Evolutionary conservation across 2,113 vertebrate genomes (phyloP).

Genomic region (Tetraodon nigroviridis): DNA sequence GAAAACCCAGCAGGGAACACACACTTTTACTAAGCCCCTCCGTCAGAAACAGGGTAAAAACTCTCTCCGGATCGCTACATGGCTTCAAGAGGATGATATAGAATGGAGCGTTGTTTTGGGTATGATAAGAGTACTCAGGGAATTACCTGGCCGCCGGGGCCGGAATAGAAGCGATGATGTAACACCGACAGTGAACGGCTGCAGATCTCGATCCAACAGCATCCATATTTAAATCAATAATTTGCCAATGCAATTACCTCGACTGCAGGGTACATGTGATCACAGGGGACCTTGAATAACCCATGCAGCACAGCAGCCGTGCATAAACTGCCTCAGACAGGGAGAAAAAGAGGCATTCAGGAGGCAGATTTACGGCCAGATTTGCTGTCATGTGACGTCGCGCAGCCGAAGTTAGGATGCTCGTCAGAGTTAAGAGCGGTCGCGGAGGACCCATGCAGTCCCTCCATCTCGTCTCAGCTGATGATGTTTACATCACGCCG

Average conservation of each 20-base stretch:
- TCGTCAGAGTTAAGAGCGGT: background rate
- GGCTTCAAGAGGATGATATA: conserved; percentile 4
- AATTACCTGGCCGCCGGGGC: background rate
- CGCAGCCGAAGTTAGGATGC: conserved; percentile 3
- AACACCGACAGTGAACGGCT: conserved; percentile 16
- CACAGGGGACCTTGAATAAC: background rate
- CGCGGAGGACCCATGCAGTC: background rate
- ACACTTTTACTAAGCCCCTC: conserved; percentile 26
- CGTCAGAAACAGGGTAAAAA: conserved; percentile 17
- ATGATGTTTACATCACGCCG: conserved; percentile 44
- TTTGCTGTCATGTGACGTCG: conserved; percentile 12
- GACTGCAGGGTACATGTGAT: conserved; percentile 25
- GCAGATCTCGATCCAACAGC: conserved; percentile 26
- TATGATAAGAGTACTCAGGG: conserved; percentile 1
- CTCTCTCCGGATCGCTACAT: conserved; percentile 1
- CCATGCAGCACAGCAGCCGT: too few species aligned
- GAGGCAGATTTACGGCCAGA: background rate
- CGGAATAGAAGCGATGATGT: conserved; percentile 18
- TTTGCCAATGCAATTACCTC: conserved; percentile 65
- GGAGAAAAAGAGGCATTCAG: background rate
- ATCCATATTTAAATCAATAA: conserved; percentile 64
- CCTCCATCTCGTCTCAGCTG: conserved; percentile 24
- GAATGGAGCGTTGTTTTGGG: background rate
- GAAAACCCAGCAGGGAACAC: conserved; percentile 35
- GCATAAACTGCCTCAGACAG: background rate